These are phyloP conservation scores for Psittacula echo DNA, from an alignment of 2,797 vertebrate genomes.

Conservation along the genomic window DNA sequence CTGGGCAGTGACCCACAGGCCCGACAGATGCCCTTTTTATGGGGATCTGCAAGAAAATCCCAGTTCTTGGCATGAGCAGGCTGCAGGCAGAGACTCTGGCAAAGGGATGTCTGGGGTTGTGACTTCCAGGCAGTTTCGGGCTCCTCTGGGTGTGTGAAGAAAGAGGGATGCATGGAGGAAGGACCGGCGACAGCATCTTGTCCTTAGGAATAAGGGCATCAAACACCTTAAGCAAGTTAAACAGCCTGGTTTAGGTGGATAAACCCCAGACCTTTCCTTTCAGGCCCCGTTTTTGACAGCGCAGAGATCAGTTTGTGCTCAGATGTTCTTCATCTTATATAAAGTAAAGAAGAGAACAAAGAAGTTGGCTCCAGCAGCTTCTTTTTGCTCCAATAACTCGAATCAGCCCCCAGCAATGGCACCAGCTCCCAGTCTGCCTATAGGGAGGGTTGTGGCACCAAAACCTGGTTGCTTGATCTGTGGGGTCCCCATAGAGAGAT, in stretches of 20 bases:
- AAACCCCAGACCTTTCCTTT: background rate
- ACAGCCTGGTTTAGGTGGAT: background rate
- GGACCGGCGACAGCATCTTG: accelerated
- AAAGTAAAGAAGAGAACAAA: background rate
- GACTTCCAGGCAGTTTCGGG: background rate
- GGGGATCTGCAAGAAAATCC: background rate
- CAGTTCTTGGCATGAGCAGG: background rate
- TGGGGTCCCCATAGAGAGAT: background rate
- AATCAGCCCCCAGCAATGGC: background rate
- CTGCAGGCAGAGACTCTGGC: background rate
- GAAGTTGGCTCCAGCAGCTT: background rate
- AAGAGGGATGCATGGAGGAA: background rate
- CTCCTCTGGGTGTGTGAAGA: background rate
- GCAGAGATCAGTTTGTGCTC: background rate
- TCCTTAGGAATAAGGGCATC: background rate
- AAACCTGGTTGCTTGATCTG: background rate
- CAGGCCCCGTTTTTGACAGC: background rate
- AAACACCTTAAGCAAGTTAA: background rate
- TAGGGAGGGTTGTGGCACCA: accelerated
- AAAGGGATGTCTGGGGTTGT: background rate
- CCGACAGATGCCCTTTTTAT: background rate
- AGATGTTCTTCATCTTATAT: background rate
- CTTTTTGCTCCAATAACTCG: background rate
- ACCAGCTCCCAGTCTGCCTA: background rate
- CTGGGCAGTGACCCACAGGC: background rate